These are phyloP conservation scores for Ditylenchus weischeri DNA, from an alignment of 2,888 invertebrate species.

Conservation along the genomic window DNA sequence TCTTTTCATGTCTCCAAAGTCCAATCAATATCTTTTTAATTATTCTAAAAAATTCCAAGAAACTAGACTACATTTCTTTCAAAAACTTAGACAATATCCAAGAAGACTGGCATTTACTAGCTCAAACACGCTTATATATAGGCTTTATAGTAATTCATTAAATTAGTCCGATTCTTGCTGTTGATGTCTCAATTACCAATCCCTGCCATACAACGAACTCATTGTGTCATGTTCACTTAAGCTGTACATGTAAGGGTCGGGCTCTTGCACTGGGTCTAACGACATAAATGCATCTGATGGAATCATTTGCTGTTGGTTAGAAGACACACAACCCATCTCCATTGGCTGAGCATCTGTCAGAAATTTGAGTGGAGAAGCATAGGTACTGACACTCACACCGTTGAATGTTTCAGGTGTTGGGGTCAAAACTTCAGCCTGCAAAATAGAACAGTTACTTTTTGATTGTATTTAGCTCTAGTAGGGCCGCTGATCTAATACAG, in stretches of 20 bases:
- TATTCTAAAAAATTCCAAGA: too few relatives aligned
- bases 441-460: too few relatives aligned
- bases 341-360: neutral
- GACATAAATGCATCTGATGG: conserved; percentile 29
- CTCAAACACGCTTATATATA: too few relatives aligned
- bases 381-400: conserved; percentile 6
- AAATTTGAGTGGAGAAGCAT: conserved; percentile 16
- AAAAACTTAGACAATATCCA: too few relatives aligned
- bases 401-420: conserved; percentile 2
- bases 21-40: too few relatives aligned
- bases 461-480: too few relatives aligned
- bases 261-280: conserved; percentile 27
- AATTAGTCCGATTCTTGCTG: too few relatives aligned
- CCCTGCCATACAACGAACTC: conserved; percentile 11
- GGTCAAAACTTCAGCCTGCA: conserved; percentile 1
- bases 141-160: too few relatives aligned
- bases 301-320: conserved; percentile 10
- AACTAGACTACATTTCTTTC: too few relatives aligned
- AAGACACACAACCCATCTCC: conserved; percentile 10
- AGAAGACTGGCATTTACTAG: too few relatives aligned
- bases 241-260: conserved; percentile 12
- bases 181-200: conserved; percentile 8
- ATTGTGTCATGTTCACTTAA: conserved; percentile 9
- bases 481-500: too few relatives aligned
- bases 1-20: too few relatives aligned